phyloP scores from a whole-genome alignment of 1,140 invertebrate genomes.

The Nomia melanderi region DNA sequence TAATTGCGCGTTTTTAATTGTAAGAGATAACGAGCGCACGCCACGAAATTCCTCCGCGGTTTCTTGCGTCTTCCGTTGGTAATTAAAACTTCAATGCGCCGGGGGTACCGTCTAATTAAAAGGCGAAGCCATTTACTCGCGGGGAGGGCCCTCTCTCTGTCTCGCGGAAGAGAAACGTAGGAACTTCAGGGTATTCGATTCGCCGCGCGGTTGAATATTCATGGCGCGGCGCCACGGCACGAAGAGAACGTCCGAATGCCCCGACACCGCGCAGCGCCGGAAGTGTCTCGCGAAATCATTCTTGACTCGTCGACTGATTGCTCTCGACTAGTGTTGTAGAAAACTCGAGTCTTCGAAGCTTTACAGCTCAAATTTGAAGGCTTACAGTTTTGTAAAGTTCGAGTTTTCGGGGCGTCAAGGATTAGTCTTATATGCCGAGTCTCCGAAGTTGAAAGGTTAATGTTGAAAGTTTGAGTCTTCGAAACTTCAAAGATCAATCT shows the following conservation, averaged over 20 bases:
- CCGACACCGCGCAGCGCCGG: not conserved
- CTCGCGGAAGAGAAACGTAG: too few relatives aligned
- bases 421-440: too few relatives aligned
- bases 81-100: conserved; percentile 1
- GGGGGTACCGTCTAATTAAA: not conserved
- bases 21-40: not conserved
- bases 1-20: not conserved
- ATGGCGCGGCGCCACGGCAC: not conserved
- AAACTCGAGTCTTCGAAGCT: too few relatives aligned
- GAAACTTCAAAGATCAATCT: too few relatives aligned
- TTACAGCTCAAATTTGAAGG: too few relatives aligned
- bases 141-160: too few relatives aligned
- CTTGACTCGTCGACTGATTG: not conserved
- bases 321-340: too few relatives aligned
- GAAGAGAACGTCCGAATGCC: not conserved
- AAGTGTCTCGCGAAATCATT: not conserved
- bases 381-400: too few relatives aligned
- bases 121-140: not conserved
- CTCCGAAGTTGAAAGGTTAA: too few relatives aligned
- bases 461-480: too few relatives aligned
- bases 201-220: too few relatives aligned
- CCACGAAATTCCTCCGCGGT: not conserved
- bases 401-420: too few relatives aligned
- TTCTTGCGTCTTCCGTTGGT: not conserved
- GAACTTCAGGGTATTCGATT: not conserved